Evolutionary conservation across 2,113 vertebrate species (phyloP), one percentile per base, ranked within the genome.

Genomic region (Tachysurus fulvidraco): DNA sequence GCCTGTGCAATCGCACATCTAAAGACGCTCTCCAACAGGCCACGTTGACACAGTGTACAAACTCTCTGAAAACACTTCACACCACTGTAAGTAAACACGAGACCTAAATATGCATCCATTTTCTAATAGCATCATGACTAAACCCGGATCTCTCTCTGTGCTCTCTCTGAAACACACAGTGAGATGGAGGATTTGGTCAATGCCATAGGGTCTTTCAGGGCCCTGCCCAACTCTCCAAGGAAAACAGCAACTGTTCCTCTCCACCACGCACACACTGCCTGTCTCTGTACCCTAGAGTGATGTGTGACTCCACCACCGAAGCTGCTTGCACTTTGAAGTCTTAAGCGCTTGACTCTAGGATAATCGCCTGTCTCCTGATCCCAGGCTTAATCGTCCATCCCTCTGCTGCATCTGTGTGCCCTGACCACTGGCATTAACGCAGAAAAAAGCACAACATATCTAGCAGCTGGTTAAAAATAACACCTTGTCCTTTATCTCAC

Each of bases 301-400:
- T 83, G 74, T 80, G 79, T 89, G 89, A 77, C 28, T 86, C 67
- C 80, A 89, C 89, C 30, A 21, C 23, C 41, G 52, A 71, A 81
- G 85, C 85, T 76, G 65, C 89, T 91, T 94, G 93, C 92, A 94
- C 94, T 95, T 93, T 95, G 93, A 94, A 92, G 94, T 93, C 93
- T 93, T 94, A 94, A 94, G 93, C 92, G 86, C 92, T 90, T 85
- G 92, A 93, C 93, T 94, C 93, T 92, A 89, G 92, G 86, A 92
- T 95, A 94, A 95, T 94, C 93, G 93, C 90, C 89, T 90, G 91
- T 90, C 91, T 89, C 83, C 90, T 94, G 93, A 95, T 95, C 94
- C 93, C 57, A 23, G 91, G 92, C 94, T 95, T 95, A 94, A 91
- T 71, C 81, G 76, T 65, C 65, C 91, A 86, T 87, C 89, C 83